phyloP scores from a whole-genome alignment of 2,888 invertebrate species.

The Zeuzera pyrina region DNA sequence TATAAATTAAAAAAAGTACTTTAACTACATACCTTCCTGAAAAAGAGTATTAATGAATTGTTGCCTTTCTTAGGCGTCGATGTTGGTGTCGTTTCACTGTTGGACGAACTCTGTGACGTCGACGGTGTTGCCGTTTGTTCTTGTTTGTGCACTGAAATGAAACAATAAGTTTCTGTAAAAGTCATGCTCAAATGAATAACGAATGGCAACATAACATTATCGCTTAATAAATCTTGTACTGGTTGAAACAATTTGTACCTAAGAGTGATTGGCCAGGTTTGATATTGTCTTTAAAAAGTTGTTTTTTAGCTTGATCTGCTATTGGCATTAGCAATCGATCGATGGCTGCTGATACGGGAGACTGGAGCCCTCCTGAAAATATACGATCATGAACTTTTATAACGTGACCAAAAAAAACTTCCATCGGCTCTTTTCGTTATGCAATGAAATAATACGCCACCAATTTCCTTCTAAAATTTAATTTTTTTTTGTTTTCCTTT shows the following conservation, averaged over 20 bases:
- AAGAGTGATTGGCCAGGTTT: constrained; percentile 73
- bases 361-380: constrained; percentile 49
- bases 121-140: constrained; percentile 18
- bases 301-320: constrained; percentile 62
- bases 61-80: constrained; percentile 50
- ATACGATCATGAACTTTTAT: no score
- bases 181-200: background rate
- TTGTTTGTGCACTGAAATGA: background rate
- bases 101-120: constrained; percentile 20
- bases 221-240: background rate
- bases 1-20: no score
- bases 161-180: background rate
- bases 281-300: constrained; percentile 68
- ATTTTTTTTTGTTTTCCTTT: no score
- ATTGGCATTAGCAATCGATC: constrained; percentile 79
- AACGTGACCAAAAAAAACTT: no score
- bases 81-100: constrained; percentile 29
- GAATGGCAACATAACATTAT: background rate
- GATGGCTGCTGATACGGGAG: constrained; percentile 71
- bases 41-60: constrained; percentile 78
- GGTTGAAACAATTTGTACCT: constrained; percentile 31
- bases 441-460: no score
- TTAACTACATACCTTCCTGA: constrained; percentile 86
- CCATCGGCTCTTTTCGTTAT: no score
- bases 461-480: no score